A percentile compares a stretch with the other conserved stretches of the same genome.
phyloP scores from a whole-genome alignment of 1,140 invertebrate genomes.

The Berghia stephanieae region DNA sequence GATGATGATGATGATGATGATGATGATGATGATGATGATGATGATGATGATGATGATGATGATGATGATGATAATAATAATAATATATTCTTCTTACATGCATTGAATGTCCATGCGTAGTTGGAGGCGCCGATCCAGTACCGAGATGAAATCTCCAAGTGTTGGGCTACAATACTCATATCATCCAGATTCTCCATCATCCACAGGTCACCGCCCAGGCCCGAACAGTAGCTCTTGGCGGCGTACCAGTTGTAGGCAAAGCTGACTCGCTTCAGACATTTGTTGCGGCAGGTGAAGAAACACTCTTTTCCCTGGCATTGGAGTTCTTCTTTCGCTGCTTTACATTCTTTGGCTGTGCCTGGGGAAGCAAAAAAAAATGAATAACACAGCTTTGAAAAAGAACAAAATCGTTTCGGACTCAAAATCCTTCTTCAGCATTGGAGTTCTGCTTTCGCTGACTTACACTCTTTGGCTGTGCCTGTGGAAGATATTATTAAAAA shows the following conservation, averaged over 20 bases:
- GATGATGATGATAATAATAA: too few relatives aligned
- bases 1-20: too few relatives aligned
- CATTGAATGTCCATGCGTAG: slow-evolving; percentile 19
- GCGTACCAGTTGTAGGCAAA: slow-evolving; percentile 15
- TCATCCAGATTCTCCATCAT: slow-evolving; percentile 11
- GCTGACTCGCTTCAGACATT: not conserved
- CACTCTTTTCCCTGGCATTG: not conserved
- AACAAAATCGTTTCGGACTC: not conserved
- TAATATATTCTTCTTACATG: too few relatives aligned
- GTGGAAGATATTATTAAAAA: too few relatives aligned
- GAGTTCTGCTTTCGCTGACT: too few relatives aligned
- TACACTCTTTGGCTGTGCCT: too few relatives aligned
- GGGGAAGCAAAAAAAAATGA: not conserved
- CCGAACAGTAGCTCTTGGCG: slow-evolving; percentile 1
- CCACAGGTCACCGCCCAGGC: slow-evolving; percentile 5
- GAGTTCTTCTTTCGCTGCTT: not conserved
- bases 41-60: too few relatives aligned
- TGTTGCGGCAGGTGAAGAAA: not conserved
- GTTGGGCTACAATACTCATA: not conserved
- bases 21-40: too few relatives aligned
- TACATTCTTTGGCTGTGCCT: not conserved
- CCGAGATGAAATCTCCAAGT: not conserved
- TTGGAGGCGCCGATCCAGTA: slow-evolving; percentile 25
- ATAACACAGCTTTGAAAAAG: not conserved
- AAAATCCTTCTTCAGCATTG: too few relatives aligned